A percentile compares a stretch with the other conserved stretches of the same genome.
Evolutionary conservation across 2,888 invertebrate species (phyloP).

Genomic region (Drosophila antonietae): DNA sequence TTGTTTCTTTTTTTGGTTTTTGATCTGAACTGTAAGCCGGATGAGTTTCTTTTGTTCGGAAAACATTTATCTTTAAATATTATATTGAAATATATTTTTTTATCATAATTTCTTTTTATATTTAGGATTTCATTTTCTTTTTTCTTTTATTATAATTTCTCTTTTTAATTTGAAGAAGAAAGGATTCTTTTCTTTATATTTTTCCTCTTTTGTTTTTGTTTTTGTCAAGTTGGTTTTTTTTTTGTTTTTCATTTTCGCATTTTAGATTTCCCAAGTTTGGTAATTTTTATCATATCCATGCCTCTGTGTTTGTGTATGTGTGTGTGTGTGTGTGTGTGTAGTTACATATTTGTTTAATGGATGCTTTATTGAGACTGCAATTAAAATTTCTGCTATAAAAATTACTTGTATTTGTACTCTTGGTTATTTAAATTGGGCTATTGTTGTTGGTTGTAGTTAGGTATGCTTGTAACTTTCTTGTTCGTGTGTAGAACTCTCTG

Average conservation of each 20-base stretch:
- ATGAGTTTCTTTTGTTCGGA: constrained; percentile 37
- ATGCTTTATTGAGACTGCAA: constrained; percentile 82
- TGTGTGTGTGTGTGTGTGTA: constrained; percentile 32
- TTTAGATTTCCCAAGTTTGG: constrained; percentile 56
- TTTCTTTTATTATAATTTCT: constrained; percentile 47
- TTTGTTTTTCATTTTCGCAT: constrained; percentile 39
- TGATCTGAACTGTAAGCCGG: constrained; percentile 65
- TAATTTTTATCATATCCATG: constrained; percentile 55
- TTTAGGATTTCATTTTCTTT: constrained; percentile 30
- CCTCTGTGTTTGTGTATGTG: constrained; percentile 45
- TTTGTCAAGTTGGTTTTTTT: constrained; percentile 55
- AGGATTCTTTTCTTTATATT: constrained; percentile 50
- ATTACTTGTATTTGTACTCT: constrained; percentile 85
- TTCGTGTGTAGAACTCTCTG: constrained; percentile 46
- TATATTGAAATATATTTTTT: constrained; percentile 22
- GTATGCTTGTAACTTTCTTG: constrained; percentile 73
- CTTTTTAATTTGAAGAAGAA: constrained; percentile 68
- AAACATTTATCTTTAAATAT: constrained; percentile 48
- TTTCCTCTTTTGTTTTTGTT: constrained; percentile 45
- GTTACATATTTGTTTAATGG: constrained; percentile 57
- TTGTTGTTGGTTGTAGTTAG: constrained; percentile 74
- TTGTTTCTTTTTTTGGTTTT: constrained; percentile 3
- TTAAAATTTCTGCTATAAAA: constrained; percentile 83
- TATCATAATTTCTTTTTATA: constrained; percentile 40
- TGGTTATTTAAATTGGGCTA: constrained; percentile 85